phyloP scores from a whole-genome alignment of 2,888 invertebrate genomes.

The Orthosia gracilis region DNA sequence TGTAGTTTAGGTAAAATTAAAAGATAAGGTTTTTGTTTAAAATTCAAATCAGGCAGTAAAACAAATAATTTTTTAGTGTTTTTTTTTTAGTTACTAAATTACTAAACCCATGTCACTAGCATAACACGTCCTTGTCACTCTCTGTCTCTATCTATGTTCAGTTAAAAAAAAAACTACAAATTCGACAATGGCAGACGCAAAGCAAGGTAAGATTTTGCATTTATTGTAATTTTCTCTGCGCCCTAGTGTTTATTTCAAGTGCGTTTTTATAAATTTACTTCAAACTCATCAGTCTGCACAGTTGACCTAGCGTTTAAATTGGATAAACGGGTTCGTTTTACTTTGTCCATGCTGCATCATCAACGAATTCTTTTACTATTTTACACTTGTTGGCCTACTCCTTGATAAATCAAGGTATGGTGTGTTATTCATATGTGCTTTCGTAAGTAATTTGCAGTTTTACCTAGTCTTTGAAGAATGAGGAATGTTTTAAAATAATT shows the following conservation, averaged over 20 bases:
- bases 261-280: background rate
- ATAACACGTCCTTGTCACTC: conserved; percentile 31
- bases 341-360: conserved; percentile 77
- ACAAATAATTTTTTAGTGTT: no score
- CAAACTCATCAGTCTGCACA: background rate
- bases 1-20: background rate
- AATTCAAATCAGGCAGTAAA: background rate
- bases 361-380: conserved; percentile 76
- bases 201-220: conserved; percentile 84
- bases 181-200: conserved; percentile 89
- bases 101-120: conserved; percentile 2
- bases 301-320: background rate
- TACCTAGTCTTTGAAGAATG: background rate
- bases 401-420: background rate
- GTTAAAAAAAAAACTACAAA: conserved; percentile 69
- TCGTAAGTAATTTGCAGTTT: conserved; percentile 1
- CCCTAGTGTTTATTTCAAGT: conserved; percentile 5
- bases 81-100: conserved; percentile 3
- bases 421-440: background rate
- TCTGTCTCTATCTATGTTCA: conserved; percentile 39
- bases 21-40: background rate
- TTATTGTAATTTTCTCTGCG: conserved; percentile 50
- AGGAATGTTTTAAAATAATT: conserved; percentile 10
- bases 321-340: conserved; percentile 6
- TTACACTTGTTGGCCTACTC: conserved; percentile 37